phyloP scores from a whole-genome alignment of 2,113 vertebrate species.

The Lasiurus borealis region DNA sequence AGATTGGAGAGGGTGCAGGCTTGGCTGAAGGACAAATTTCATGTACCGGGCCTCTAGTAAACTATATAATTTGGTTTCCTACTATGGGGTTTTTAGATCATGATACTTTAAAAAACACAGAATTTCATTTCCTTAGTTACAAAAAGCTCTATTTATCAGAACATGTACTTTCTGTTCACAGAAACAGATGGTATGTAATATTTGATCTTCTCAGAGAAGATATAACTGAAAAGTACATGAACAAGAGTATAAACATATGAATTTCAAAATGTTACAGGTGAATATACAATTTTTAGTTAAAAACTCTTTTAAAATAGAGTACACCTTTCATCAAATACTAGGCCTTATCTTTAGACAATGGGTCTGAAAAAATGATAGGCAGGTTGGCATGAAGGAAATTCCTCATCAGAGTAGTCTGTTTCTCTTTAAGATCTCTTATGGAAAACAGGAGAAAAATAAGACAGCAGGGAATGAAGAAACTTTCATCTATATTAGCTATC shows the following conservation, averaged over 20 bases:
- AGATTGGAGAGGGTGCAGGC: too few relatives aligned
- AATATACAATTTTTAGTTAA: constrained; percentile 46
- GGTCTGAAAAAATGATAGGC: background rate
- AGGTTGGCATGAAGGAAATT: constrained; percentile 34
- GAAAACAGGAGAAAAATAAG: constrained; percentile 41
- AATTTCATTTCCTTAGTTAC: constrained; percentile 53
- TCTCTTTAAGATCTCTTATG: background rate
- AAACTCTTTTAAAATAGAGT: constrained; percentile 36
- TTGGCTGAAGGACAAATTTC: too few relatives aligned
- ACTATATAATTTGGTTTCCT: constrained; percentile 18
- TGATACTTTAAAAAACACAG: constrained; percentile 12
- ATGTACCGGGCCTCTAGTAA: background rate
- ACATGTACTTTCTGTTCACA: constrained; percentile 46
- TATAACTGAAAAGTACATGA: constrained; percentile 55
- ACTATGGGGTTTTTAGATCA: background rate
- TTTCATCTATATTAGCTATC: too few relatives aligned
- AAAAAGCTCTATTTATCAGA: constrained; percentile 32
- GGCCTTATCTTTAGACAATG: constrained; percentile 17
- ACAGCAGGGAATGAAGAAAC: constrained; percentile 19
- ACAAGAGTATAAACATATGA: constrained; percentile 39
- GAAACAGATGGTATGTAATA: constrained; percentile 68
- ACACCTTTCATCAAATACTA: background rate
- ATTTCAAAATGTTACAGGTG: constrained; percentile 60
- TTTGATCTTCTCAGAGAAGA: constrained; percentile 66
- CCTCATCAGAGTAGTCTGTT: background rate